Base-by-base conservation (phyloP, 2,888 invertebrate genomes). In the Pachydiplax longipennis region DNA sequence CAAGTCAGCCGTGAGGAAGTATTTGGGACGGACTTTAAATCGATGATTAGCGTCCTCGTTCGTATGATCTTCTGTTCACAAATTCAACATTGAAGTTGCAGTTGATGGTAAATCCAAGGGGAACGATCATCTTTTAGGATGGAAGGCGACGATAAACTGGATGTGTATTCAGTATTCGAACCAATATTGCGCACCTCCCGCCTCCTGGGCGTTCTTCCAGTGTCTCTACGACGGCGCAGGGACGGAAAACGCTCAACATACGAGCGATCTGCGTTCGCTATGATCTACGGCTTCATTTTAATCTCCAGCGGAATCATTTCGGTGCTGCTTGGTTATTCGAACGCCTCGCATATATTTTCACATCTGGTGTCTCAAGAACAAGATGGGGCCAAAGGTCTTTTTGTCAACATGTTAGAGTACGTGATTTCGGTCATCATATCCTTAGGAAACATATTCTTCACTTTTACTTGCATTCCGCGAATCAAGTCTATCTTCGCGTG, bases 321-420 rank as follows among this genome's bases (percentile, higher is more conserved):
- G 8, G 53, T 83, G 53, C 40, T 83, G 31, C 35, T 18, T 8
- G 25, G 18, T 3, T 83, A 58, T 31, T 12, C 18, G 3, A 31
- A 58, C 35, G 48, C 53, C 18, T 31, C 31, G 18, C 58, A 58
- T 2, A 25, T 83, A 18, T 83, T 83, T 13, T 35, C 48, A 15
- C 53, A 83, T 8, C 53, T 83, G n/a, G 83, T 25, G 18, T 6
- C 25, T 15, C 31, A 58, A 4, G 83, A 58, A 0, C 22, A 83
- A 53, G 83, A 83, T 12, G 13, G 53, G n/a, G 53, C 35, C 31
- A 83, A 83, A 35, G 53, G 58, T 5, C 13, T 58, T 12, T 58
- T 83, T 18, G 83, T 83, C 53, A 83, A 31, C 58, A 53, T 53
- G 31, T 58, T 83, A 13, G 83, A 83, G 53, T 83, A 83, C 58